Evolutionary conservation across 2,797 vertebrate genomes (phyloP), one percentile per base, ranked within the genome.

Genomic region (Semotilus atromaculatus): DNA sequence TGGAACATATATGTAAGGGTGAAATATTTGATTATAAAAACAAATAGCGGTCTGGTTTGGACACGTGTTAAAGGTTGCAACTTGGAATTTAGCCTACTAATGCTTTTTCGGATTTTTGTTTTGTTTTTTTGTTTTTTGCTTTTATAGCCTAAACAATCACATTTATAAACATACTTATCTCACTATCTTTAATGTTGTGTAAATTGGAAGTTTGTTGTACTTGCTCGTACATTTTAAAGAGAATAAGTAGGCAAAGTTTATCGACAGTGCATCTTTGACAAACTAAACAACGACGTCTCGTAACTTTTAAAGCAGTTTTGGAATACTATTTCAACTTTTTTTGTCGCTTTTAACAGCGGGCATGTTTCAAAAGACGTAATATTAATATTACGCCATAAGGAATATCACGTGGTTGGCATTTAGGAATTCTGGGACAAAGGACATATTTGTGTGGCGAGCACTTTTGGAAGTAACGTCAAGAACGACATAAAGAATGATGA

Each of bases 371-470:
- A 86, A 5, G 0, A 43, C n/a, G n/a, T n/a, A n/a, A n/a, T n/a
- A 60, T 78, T 94, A 89, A 92, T 92, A 92, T 90, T 76, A 88
- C 88, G 74, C 85, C 81, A 67, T 74, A 73, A 88, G 89, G 90
- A 92, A 92, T 90, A 93, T 93, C 95, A 95, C 94, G 95, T 96
- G 95, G 92, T 95, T 88, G 90, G 92, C 87, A 89, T 93, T 93
- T 92, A 89, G 90, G 89, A 91, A 91, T 92, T 92, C 91, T 93
- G 89, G 94, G 94, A 94, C 93, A 95, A 96, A 94, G 93, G 92
- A 93, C 92, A 94, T 83, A 87, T 79, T 88, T 83, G 86, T 80
- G 43, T 26, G 53, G 68, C 45, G 75, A 70, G 23, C 60, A 21
- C 21, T 31, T 19, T 18, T 72, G n/a, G 38, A 34, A 26, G 58